Conservation (phyloP, 2,888 invertebrate genomes). For the Aphidius colemani region DNA sequence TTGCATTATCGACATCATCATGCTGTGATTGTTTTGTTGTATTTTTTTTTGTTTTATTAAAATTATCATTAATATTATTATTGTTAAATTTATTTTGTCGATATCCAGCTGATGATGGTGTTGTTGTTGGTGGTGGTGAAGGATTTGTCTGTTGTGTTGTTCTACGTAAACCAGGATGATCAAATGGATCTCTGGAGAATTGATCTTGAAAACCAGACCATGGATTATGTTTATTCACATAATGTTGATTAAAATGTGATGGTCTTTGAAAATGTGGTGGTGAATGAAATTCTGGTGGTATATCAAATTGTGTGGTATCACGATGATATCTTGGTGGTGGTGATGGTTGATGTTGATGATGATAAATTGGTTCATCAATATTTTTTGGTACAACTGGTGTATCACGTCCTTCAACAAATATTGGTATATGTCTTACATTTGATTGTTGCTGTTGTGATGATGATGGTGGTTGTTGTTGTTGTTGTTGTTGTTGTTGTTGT, state of each 20-base stretch:
- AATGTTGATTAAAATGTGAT: conserved; percentile 52
- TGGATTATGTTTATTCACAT: too few species aligned
- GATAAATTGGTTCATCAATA: conserved; percentile 57
- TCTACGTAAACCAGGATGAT: conserved; percentile 41
- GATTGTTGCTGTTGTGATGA: conserved; percentile 51
- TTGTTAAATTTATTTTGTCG: too few species aligned
- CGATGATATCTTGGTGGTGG: conserved; percentile 44
- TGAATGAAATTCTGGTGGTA: conserved; percentile 31
- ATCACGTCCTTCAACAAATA: conserved; percentile 84
- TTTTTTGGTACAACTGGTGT: conserved; percentile 75
- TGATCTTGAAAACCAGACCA: conserved; percentile 37
- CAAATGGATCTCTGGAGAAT: conserved; percentile 49
- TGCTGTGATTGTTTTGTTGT: conserved; percentile 51
- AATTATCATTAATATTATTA: conserved; percentile 12
- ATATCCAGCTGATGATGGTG: conserved; percentile 22
- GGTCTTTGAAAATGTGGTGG: conserved; percentile 51
- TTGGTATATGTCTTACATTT: conserved; percentile 82
- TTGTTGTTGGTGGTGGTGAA: conserved; percentile 4
- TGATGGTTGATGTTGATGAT: conserved; percentile 47
- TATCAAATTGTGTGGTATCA: background rate
- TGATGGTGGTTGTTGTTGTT: conserved; percentile 34
- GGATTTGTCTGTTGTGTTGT: background rate
- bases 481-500: conserved; percentile 41
- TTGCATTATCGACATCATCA: conserved; percentile 35
- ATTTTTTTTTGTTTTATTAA: conserved; percentile 35